These are phyloP conservation scores for Danaus chrysippus DNA, from an alignment of 2,888 invertebrate genomes.

Conservation along the genomic window DNA sequence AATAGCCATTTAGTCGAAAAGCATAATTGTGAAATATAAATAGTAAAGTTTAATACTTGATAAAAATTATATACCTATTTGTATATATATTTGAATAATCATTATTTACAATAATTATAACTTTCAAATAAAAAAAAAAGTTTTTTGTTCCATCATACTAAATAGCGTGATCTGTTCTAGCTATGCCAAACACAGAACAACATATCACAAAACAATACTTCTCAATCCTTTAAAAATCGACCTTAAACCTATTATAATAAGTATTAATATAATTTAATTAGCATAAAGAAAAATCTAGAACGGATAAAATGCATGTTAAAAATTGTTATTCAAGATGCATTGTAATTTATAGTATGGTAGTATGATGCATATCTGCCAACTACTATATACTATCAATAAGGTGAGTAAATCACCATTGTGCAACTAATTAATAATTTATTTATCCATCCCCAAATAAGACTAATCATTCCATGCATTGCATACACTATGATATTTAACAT, in stretches of 20 bases:
- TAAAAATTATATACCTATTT: too few relatives aligned
- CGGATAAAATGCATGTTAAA: neutral
- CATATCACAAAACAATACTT: conserved; percentile 9
- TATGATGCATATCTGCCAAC: neutral
- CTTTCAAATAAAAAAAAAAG: conserved; percentile 11
- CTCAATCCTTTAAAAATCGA: neutral
- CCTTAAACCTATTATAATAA: conserved; percentile 8
- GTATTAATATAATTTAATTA: conserved; percentile 7
- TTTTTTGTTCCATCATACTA: conserved; percentile 28
- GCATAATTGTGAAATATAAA: too few relatives aligned
- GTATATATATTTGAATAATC: too few relatives aligned
- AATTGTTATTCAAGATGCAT: neutral
- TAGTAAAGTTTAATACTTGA: too few relatives aligned
- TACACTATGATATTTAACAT: too few relatives aligned
- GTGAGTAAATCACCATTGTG: neutral
- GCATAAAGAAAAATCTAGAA: conserved; percentile 12
- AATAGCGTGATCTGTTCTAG: conserved; percentile 39
- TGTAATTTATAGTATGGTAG: neutral
- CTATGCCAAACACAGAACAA: conserved; percentile 27
- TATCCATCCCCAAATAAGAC: neutral
- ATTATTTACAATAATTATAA: neutral
- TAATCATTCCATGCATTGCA: neutral
- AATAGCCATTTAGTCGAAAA: too few relatives aligned
- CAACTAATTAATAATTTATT: neutral
- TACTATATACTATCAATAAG: neutral